Base-by-base conservation (phyloP, 2,797 vertebrate genomes). In the Tokudaia muenninki region DNA sequence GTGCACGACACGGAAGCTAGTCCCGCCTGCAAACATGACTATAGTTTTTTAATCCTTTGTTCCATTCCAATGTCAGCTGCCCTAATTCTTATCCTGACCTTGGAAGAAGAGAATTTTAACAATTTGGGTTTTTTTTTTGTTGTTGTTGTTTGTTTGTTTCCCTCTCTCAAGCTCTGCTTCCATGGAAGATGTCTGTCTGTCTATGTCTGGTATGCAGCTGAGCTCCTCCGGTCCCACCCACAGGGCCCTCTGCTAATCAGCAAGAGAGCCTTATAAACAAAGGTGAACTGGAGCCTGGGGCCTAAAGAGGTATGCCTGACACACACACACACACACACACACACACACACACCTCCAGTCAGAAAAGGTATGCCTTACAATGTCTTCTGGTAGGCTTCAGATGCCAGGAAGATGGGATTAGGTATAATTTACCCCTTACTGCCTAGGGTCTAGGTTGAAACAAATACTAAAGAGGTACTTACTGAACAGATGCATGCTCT, bases 51-150 rank as follows among this genome's bases (percentile, higher is more conserved):
- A 94, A 74, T 84, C 50, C 41, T 80, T 91, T 83, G 87, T 95
- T 93, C 84, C 83, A 83, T 83, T 80, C 75, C 79, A 93, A 41
- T 74, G 87, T 78, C 90, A 88, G 61, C 63, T 93, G 84, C 74
- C 94, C 94, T 94, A 81, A 94, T 97, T 91, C 90, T 97, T 96
- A 97, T 93, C 67, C 87, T 97, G 92, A 96, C 84, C 90, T 97
- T 72, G 26, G 84, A 96, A 95, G 95, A 97, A 72, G 96, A 97
- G 95, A 98, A 97, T 97, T 97, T 95, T 95, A 96, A 95, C 87
- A 96, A 94, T 96, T 97, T 96, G 24, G 31, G 26, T 44, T 17
- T 52, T 92, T 90, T 52, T 13, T 52, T 52, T 10, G 52, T 52
- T 50, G 47, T 50, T 47, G 47, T 13, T 52, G 9, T 52, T 52